These are phyloP conservation scores for Porites cylindrica DNA, from an alignment of 92 coral and sea anemone genomes.

Conservation along the genomic window DNA sequence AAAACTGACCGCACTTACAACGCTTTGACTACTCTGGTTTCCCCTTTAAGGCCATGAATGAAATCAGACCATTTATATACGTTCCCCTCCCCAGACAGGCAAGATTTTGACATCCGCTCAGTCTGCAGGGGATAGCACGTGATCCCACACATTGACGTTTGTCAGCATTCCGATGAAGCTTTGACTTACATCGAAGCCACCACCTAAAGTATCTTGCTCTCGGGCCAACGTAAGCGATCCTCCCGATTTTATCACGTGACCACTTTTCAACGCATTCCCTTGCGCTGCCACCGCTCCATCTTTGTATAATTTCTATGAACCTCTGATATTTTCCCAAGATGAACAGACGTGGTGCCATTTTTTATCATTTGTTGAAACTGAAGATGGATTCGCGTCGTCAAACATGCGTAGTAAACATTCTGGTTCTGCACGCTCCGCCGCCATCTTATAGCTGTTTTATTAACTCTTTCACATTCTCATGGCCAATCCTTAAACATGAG, in stretches of 20 bases:
- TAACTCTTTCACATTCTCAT: no score
- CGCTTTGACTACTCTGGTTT: constrained; percentile 10
- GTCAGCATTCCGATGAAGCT: no score
- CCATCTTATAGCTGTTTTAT: no score
- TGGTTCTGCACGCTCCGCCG: background rate
- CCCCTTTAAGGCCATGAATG: constrained; percentile 16
- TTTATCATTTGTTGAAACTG: constrained; percentile 45
- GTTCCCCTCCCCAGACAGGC: constrained; percentile 16
- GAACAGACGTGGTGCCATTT: constrained; percentile 64
- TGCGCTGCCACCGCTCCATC: constrained; percentile 28
- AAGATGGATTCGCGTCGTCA: background rate
- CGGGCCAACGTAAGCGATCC: constrained; percentile 52
- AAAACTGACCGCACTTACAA: no score
- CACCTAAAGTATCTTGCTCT: constrained; percentile 48
- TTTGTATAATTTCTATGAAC: constrained; percentile 45
- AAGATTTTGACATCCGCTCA: background rate
- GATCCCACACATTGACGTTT: background rate
- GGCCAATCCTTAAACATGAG: no score
- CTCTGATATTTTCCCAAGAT: constrained; percentile 54
- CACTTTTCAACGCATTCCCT: constrained; percentile 26
- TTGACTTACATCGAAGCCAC: background rate
- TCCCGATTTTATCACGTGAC: constrained; percentile 31
- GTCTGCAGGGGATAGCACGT: constrained; percentile 3
- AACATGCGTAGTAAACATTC: no score
- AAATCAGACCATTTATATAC: constrained; percentile 46